Conservation (phyloP, 2,797 vertebrate species). For the Echiichthys vipera region DNA sequence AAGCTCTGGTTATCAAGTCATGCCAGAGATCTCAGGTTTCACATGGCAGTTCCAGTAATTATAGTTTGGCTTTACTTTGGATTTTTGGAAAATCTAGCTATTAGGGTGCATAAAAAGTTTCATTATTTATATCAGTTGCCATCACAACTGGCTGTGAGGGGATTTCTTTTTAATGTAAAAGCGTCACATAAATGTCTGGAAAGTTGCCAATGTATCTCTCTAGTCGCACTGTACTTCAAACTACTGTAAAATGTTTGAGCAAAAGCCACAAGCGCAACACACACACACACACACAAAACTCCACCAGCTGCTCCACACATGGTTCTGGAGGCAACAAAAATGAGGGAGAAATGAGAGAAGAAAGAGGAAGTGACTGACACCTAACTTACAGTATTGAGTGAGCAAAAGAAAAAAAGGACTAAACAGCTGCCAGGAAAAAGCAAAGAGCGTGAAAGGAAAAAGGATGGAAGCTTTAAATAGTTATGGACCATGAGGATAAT, state of each 20-base stretch:
- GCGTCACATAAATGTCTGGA: slow-evolving; percentile 23
- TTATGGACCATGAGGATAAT: slow-evolving; percentile 28
- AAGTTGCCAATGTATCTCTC: slow-evolving; percentile 10
- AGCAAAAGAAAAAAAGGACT: slow-evolving; percentile 2
- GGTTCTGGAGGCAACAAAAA: slow-evolving; percentile 20
- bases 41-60: slow-evolving; percentile 16
- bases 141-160: background rate
- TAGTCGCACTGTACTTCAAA: slow-evolving; percentile 29
- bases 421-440: slow-evolving; percentile 19
- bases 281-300: slow-evolving; percentile 24
- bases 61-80: slow-evolving; percentile 4
- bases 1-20: slow-evolving; percentile 10
- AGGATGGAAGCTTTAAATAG: slow-evolving; percentile 28
- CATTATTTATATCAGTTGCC: slow-evolving; percentile 6
- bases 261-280: slow-evolving; percentile 28
- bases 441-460: background rate
- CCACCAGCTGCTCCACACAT: slow-evolving; percentile 65
- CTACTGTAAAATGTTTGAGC: slow-evolving; percentile 17
- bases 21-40: slow-evolving; percentile 4
- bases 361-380: slow-evolving; percentile 16
- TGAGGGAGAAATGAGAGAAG: slow-evolving; percentile 11
- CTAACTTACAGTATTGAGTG: background rate
- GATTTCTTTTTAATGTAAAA: slow-evolving; percentile 25
- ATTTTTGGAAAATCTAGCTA: slow-evolving; percentile 18
- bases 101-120: slow-evolving; percentile 6